Percentiles rank a stretch among this genome's conserved stretches.
These are phyloP conservation scores for Bursaphelenchus okinawaensis DNA, from an alignment of 2,888 invertebrate species.

Conservation along the genomic window DNA sequence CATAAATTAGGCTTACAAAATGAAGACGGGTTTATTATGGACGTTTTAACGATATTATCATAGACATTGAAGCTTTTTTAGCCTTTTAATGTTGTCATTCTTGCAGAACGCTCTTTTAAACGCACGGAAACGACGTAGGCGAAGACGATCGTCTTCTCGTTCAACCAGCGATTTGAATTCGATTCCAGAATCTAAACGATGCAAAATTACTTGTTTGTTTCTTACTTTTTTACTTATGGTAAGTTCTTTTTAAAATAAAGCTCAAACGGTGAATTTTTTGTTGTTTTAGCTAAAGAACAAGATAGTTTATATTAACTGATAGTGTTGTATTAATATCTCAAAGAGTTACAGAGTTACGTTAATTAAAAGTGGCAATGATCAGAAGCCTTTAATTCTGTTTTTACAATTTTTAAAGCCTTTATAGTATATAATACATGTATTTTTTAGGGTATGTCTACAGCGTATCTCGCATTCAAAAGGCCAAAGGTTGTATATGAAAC, in stretches of 20 bases:
- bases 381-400: background rate
- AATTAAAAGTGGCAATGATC: background rate
- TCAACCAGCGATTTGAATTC: background rate
- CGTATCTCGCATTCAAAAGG: background rate
- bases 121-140: slow-evolving; percentile 8
- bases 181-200: slow-evolving; percentile 6
- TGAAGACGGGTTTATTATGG: background rate
- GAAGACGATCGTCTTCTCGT: slow-evolving; percentile 5
- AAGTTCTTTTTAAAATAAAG: no score
- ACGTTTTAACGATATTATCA: background rate
- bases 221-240: slow-evolving; percentile 10
- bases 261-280: no score
- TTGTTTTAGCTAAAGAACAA: background rate
- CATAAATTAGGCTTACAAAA: background rate
- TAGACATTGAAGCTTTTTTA: background rate
- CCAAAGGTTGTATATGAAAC: slow-evolving; percentile 7
- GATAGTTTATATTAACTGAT: no score
- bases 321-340: no score
- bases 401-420: no score
- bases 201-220: slow-evolving; percentile 13
- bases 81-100: background rate
- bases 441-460: slow-evolving; percentile 4
- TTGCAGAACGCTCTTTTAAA: slow-evolving; percentile 16
- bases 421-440: no score
- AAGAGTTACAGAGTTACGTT: no score